Percentiles rank a stretch among this genome's conserved stretches.
These are phyloP conservation scores for Taxidea taxus DNA, from an alignment of 2,113 vertebrate species.

Conservation along the genomic window DNA sequence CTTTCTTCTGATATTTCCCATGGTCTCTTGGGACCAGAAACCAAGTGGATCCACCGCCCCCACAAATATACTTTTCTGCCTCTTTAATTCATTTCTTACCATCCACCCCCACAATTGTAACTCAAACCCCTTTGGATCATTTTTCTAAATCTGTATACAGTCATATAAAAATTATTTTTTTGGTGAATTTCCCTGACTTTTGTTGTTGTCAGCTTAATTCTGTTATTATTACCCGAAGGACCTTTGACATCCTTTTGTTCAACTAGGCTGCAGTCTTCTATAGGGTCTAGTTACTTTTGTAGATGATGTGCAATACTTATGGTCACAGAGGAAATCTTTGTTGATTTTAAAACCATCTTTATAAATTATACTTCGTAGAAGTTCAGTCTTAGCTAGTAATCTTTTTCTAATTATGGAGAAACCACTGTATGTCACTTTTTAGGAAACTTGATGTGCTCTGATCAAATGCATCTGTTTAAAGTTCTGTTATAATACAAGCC, in stretches of 20 bases:
- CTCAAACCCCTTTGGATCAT: not conserved
- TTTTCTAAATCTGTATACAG: not conserved
- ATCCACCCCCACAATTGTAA: not conserved
- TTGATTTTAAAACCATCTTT: constrained; percentile 28
- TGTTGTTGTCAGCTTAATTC: not conserved
- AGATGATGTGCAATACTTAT: not conserved
- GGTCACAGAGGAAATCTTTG: not conserved
- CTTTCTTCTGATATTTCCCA: not conserved
- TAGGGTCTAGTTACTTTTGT: not conserved
- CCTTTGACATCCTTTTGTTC: not conserved
- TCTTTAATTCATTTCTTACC: not conserved
- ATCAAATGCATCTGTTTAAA: not conserved
- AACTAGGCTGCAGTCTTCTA: not conserved
- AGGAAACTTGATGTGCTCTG: not conserved
- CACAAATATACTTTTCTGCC: not conserved
- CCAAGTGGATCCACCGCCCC: not conserved
- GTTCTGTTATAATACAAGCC: not conserved
- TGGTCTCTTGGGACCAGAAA: not conserved
- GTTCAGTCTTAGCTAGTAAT: not conserved
- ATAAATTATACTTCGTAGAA: not conserved
- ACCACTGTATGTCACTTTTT: not conserved
- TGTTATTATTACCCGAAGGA: not conserved
- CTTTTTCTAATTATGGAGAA: constrained; percentile 5
- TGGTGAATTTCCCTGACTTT: not conserved
- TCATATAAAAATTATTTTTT: not conserved